These are phyloP conservation scores for Pseudorasbora parva DNA, from an alignment of 2,113 vertebrate species.

Conservation along the genomic window DNA sequence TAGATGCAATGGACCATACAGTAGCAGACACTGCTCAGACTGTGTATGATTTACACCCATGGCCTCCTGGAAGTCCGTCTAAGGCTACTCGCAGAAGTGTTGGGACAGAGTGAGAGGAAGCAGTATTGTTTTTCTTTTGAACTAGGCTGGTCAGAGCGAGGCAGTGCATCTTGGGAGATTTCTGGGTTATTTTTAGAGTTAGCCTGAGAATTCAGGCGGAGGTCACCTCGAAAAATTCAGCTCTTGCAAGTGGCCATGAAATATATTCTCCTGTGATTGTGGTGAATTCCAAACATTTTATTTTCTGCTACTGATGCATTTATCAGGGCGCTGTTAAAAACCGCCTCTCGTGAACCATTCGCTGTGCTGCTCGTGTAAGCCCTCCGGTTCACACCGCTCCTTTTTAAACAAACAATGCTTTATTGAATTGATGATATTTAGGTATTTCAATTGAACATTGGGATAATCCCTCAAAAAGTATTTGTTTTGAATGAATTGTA, in stretches of 20 bases:
- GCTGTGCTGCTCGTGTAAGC: too few relatives aligned
- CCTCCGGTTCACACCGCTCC: too few relatives aligned
- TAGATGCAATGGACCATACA: too few relatives aligned
- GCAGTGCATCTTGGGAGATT: slow-evolving; percentile 64
- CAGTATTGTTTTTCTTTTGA: slow-evolving; percentile 62
- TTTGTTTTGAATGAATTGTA: too few relatives aligned
- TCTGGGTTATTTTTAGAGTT: slow-evolving; percentile 75
- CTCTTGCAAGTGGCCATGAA: slow-evolving; percentile 59
- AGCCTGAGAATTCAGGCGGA: slow-evolving; percentile 77
- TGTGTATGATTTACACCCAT: too few relatives aligned
- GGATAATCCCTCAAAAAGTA: too few relatives aligned
- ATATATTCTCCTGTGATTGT: slow-evolving; percentile 41
- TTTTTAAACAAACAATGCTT: too few relatives aligned
- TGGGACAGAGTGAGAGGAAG: background rate
- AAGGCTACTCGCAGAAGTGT: background rate
- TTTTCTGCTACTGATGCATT: slow-evolving; percentile 6
- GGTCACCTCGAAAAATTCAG: slow-evolving; percentile 74
- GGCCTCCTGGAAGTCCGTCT: background rate
- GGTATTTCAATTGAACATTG: too few relatives aligned
- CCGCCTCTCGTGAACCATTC: too few relatives aligned
- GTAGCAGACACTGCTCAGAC: too few relatives aligned
- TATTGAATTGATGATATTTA: too few relatives aligned
- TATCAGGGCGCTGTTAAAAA: background rate
- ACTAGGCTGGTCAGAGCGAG: slow-evolving; percentile 38
- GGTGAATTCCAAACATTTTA: slow-evolving; percentile 35